These are phyloP conservation scores for Myripristis murdjan DNA, from an alignment of 2,797 vertebrate species.

Conservation along the genomic window DNA sequence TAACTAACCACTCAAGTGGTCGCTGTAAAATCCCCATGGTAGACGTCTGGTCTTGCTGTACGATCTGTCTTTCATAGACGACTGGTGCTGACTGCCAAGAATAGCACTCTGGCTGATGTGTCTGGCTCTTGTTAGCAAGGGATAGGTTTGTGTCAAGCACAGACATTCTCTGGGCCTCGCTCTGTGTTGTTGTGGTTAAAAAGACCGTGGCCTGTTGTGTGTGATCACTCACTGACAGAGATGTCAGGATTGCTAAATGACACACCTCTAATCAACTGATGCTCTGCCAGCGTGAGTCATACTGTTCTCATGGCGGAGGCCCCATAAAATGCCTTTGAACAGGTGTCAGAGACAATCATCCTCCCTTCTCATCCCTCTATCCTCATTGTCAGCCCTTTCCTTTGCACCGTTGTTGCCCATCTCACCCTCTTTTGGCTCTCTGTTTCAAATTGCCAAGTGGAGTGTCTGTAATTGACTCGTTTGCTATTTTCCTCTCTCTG, in stretches of 20 bases:
- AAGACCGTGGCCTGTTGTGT: slow-evolving; percentile 48
- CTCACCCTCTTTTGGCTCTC: neutral
- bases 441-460: neutral
- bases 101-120: slow-evolving; percentile 79
- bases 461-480: neutral
- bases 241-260: slow-evolving; percentile 66
- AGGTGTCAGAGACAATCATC: slow-evolving; percentile 71
- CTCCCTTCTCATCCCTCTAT: slow-evolving; percentile 42
- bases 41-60: slow-evolving; percentile 64
- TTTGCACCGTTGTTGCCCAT: neutral
- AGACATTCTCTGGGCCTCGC: slow-evolving; percentile 56
- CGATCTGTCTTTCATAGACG: slow-evolving; percentile 77
- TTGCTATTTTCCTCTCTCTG: slow-evolving; percentile 13
- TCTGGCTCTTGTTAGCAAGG: slow-evolving; percentile 81
- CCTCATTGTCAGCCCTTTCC: neutral
- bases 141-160: slow-evolving; percentile 78
- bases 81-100: slow-evolving; percentile 77
- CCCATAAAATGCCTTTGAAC: slow-evolving; percentile 60
- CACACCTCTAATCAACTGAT: slow-evolving; percentile 76
- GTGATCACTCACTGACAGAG: slow-evolving; percentile 70
- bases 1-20: slow-evolving; percentile 71
- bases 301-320: slow-evolving; percentile 39
- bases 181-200: slow-evolving; percentile 66
- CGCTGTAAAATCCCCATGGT: slow-evolving; percentile 57
- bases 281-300: slow-evolving; percentile 67